Base-by-base conservation (phyloP, 2,888 invertebrate species). In the Phymatocera aterrima region DNA sequence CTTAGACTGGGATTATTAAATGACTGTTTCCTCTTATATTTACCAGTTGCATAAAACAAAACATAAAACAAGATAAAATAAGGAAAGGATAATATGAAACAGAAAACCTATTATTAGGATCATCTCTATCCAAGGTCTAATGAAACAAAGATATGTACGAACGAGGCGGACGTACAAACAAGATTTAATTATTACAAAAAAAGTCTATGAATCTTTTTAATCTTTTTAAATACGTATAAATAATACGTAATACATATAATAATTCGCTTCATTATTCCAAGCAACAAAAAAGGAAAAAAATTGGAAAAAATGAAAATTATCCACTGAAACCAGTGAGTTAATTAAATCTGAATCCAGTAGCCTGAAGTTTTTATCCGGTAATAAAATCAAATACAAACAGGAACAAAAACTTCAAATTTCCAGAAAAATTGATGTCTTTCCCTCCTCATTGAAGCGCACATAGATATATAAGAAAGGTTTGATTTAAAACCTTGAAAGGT, bases 1-100 rank as follows among this genome's bases (percentile, higher is more conserved):
- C 43, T 81, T 72, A 54, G 72, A 82, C 81, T 84, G 82, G 83
- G 82, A 82, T 82, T 75, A 75, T 77, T 80, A 82, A 82, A 81
- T 83, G 82, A 85, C 83, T 72, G 61, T 78, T 78, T 87, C 86
- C 87, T 88, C 87, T 88, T 85, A 85, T 81, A 79, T 86, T 85
- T 83, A 87, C 83, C 81, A 83, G 83, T 88, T 87, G 82, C 84
- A 82, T 85, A 84, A 80, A 82, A 84, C 81, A n/a, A n/a, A n/a
- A n/a, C n/a, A n/a, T n/a, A n/a, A n/a, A n/a, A n/a, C n/a, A n/a
- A n/a, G n/a, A n/a, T n/a, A n/a, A n/a, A n/a, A n/a, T n/a, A n/a
- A n/a, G n/a, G n/a, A n/a, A n/a, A n/a, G n/a, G n/a, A n/a, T n/a
- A n/a, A n/a, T n/a, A n/a, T n/a, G n/a, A n/a, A n/a, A n/a, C n/a